Conservation (phyloP, 37 sponge, comb jelly and placozoan species). For the Agelas oroides region DNA sequence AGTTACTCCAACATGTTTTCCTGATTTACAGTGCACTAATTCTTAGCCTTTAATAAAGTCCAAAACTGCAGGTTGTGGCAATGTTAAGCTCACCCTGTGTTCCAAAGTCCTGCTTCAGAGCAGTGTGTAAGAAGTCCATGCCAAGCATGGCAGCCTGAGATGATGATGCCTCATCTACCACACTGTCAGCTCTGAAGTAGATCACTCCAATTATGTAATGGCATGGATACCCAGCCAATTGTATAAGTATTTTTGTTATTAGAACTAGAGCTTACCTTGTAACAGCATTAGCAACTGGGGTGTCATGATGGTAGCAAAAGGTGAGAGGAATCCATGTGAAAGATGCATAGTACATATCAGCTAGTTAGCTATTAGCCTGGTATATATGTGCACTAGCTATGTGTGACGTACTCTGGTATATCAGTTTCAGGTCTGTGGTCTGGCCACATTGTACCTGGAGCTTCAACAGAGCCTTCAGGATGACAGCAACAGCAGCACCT, state of each 20-base stretch:
- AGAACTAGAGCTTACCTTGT: not conserved
- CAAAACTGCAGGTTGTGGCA: too few species aligned
- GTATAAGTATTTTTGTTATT: not conserved
- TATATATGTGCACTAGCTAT: too few species aligned
- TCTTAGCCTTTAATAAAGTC: too few species aligned
- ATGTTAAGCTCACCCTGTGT: not conserved
- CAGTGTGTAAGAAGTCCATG: not conserved
- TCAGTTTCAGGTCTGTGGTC: not conserved
- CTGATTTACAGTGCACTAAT: too few species aligned
- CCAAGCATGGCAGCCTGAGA: not conserved
- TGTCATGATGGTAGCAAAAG: not conserved
- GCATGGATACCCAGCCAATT: not conserved
- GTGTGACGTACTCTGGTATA: not conserved
- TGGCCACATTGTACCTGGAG: not conserved
- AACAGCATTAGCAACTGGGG: not conserved
- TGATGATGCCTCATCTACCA: too few species aligned
- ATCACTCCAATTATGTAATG: too few species aligned
- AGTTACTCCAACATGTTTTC: not conserved
- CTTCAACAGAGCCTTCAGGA: not conserved
- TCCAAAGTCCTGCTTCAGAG: not conserved
- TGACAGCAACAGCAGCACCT: not conserved
- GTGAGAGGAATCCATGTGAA: not conserved
- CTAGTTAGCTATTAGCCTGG: too few species aligned
- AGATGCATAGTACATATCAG: not conserved
- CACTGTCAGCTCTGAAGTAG: too few species aligned